phyloP scores from a whole-genome alignment of 2,888 invertebrate genomes.

The Hermaeophaga mercurialis region DNA sequence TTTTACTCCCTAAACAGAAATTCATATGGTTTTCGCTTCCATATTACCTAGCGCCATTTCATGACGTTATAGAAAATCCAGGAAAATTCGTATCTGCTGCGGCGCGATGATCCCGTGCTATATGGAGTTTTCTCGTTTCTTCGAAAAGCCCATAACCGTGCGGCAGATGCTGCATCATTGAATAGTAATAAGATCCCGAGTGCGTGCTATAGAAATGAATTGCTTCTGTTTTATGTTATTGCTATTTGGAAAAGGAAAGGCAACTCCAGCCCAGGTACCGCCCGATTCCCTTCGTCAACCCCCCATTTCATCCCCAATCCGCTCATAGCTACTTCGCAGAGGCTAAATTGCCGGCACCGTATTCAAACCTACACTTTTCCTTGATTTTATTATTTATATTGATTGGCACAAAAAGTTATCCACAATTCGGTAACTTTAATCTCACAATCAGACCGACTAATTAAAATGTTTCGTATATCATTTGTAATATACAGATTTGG shows the following conservation, averaged over 20 bases:
- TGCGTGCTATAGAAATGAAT: conserved; percentile 56
- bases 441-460: too few relatives aligned
- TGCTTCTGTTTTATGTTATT: conserved; percentile 55
- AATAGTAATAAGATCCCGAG: conserved; percentile 58
- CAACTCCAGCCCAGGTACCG: conserved; percentile 43
- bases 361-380: too few relatives aligned
- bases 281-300: conserved; percentile 38
- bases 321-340: not conserved
- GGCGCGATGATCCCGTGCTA: conserved; percentile 41
- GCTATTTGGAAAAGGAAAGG: conserved; percentile 37
- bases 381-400: too few relatives aligned
- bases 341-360: conserved; percentile 22
- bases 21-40: conserved; percentile 17
- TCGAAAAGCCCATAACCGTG: conserved; percentile 50
- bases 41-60: conserved; percentile 20
- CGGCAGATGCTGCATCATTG: conserved; percentile 56
- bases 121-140: conserved; percentile 40
- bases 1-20: not conserved
- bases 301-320: conserved; percentile 14
- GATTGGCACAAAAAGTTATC: too few relatives aligned
- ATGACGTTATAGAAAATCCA: conserved; percentile 41
- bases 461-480: too few relatives aligned
- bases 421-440: too few relatives aligned
- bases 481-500: too few relatives aligned
- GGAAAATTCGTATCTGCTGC: conserved; percentile 40